Conservation (phyloP, 2,888 invertebrate genomes). For the Ophraella communa region DNA sequence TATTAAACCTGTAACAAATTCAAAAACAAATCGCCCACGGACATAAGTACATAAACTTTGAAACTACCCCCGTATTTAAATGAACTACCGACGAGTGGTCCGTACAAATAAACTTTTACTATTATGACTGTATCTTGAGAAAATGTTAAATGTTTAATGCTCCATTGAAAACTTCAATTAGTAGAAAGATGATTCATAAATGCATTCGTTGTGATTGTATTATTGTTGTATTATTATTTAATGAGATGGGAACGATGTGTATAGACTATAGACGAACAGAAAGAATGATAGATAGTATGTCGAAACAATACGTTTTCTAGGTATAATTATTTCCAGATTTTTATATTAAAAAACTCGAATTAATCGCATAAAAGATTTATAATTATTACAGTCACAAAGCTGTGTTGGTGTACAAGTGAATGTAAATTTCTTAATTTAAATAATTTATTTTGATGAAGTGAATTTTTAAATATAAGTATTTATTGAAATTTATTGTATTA, state of each 20-base stretch:
- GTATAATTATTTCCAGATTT: neutral
- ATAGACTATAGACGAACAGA: neutral
- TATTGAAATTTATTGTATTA: no score
- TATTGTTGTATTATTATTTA: neutral
- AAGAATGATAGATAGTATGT: neutral
- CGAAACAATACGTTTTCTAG: neutral
- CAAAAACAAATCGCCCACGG: no score
- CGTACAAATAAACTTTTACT: neutral
- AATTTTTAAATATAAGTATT: no score
- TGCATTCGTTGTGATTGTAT: neutral
- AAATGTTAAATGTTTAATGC: constrained; percentile 3
- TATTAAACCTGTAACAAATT: no score
- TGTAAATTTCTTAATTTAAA: no score
- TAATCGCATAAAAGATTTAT: neutral
- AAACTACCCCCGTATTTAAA: no score
- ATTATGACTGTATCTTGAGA: constrained; percentile 3
- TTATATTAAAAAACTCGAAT: neutral
- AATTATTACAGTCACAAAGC: no score
- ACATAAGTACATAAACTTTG: no score
- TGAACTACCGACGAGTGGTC: neutral
- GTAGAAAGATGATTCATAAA: neutral
- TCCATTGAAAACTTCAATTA: constrained; percentile 3
- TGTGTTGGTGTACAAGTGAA: no score
- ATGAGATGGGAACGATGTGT: neutral
- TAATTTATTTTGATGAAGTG: no score